phyloP scores from a whole-genome alignment of 2,797 vertebrate genomes.

The Lates japonicus region DNA sequence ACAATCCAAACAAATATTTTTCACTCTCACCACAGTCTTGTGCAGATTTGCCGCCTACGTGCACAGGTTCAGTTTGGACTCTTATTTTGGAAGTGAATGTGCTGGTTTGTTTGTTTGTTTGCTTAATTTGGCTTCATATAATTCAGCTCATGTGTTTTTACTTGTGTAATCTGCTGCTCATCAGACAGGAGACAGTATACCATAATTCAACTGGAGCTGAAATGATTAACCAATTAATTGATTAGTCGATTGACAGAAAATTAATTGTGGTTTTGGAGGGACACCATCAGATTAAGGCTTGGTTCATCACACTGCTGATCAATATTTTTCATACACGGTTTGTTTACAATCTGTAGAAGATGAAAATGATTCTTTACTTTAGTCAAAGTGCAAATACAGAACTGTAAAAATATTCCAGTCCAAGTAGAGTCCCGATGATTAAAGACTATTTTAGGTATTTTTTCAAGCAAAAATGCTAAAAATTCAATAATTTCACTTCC shows the following conservation, averaged over 20 bases:
- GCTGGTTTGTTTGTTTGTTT: not conserved
- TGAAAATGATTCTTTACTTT: too few species aligned
- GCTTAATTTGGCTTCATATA: not conserved
- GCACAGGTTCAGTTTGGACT: not conserved
- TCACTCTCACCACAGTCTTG: conserved; percentile 1
- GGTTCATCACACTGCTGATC: not conserved
- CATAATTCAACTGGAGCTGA: not conserved
- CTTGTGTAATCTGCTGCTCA: too few species aligned
- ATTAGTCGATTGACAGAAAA: not conserved
- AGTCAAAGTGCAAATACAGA: not conserved
- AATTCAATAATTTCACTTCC: too few species aligned
- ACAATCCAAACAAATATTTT: conserved; percentile 2
- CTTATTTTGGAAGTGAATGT: not conserved
- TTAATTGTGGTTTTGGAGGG: too few species aligned
- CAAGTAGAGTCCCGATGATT: not conserved
- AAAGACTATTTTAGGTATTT: not conserved
- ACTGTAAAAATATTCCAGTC: not conserved
- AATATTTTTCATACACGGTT: not conserved
- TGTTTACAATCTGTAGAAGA: too few species aligned
- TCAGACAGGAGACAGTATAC: not conserved
- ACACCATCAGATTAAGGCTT: too few species aligned
- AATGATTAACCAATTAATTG: not conserved
- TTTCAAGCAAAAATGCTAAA: too few species aligned
- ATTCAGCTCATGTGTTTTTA: too few species aligned
- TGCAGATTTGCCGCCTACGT: conserved; percentile 3